Conservation (phyloP, 2,797 vertebrate species). For the Tragopan temminckii region DNA sequence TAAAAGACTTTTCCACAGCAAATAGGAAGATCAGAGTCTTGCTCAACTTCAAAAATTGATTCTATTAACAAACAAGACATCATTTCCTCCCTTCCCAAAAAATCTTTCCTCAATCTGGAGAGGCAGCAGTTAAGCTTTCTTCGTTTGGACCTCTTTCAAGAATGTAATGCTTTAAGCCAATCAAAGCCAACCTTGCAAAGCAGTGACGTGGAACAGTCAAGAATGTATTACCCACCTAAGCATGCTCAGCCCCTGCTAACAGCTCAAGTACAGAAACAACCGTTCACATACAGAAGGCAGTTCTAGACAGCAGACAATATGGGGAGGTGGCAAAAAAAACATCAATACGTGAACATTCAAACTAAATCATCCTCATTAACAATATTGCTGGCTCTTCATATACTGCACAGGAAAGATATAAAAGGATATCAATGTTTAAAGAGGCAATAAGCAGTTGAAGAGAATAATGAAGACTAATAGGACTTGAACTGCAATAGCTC, state of each 20-base stretch:
- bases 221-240: neutral
- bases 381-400: neutral
- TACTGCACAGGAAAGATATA: neutral
- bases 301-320: neutral
- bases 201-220: neutral
- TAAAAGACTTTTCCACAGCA: neutral
- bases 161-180: neutral
- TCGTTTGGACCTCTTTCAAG: neutral
- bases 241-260: neutral
- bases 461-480: constrained; percentile 31
- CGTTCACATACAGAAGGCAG: neutral
- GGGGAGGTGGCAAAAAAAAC: neutral
- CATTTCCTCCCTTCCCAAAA: neutral
- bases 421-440: constrained; percentile 29
- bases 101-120: neutral
- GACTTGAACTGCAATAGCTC: neutral
- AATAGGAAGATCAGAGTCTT: constrained; percentile 6
- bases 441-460: neutral
- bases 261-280: neutral
- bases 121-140: neutral
- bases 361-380: neutral
- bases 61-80: neutral
- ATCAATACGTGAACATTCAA: neutral
- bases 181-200: neutral
- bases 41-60: constrained; percentile 30